These are phyloP conservation scores for Sphaeridia pumilis DNA, from an alignment of 2,888 invertebrate genomes.

Conservation along the genomic window DNA sequence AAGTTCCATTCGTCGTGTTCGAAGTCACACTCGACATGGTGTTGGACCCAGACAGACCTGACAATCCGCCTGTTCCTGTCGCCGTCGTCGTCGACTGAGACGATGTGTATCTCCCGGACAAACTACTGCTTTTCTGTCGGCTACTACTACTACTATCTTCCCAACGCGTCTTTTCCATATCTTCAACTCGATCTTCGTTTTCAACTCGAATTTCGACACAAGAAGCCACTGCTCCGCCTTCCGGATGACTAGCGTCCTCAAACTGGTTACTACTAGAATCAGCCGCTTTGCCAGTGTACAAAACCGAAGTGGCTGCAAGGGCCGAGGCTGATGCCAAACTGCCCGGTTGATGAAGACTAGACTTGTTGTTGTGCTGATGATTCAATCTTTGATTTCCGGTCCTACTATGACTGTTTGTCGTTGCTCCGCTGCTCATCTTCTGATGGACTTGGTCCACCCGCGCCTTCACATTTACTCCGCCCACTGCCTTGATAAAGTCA, in stretches of 20 bases:
- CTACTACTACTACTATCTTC: conserved; percentile 31
- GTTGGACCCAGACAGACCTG: neutral
- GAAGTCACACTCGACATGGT: conserved; percentile 7
- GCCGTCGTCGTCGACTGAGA: conserved; percentile 15
- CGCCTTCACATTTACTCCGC: conserved; percentile 5
- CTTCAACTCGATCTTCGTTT: conserved; percentile 11
- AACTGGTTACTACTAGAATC: neutral
- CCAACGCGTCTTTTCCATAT: conserved; percentile 29
- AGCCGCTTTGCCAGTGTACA: conserved; percentile 21
- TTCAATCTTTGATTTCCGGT: neutral
- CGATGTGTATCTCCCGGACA: conserved; percentile 28
- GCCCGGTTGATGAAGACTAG: conserved; percentile 12
- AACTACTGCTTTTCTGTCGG: conserved; percentile 31
- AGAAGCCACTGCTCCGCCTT: conserved; percentile 10
- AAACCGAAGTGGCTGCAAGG: conserved; percentile 28
- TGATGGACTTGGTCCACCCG: conserved; percentile 14
- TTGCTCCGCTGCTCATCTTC: conserved; percentile 10
- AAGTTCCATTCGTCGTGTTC: conserved; percentile 20
- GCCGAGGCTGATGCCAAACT: conserved; percentile 32
- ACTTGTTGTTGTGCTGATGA: conserved; percentile 20
- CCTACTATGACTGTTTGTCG: too few relatives aligned
- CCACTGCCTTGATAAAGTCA: conserved; percentile 7
- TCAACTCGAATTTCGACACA: too few relatives aligned
- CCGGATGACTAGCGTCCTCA: neutral
- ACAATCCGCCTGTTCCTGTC: conserved; percentile 17